Base-by-base conservation (phyloP, 2,113 vertebrate genomes). In the Zingel zingel region DNA sequence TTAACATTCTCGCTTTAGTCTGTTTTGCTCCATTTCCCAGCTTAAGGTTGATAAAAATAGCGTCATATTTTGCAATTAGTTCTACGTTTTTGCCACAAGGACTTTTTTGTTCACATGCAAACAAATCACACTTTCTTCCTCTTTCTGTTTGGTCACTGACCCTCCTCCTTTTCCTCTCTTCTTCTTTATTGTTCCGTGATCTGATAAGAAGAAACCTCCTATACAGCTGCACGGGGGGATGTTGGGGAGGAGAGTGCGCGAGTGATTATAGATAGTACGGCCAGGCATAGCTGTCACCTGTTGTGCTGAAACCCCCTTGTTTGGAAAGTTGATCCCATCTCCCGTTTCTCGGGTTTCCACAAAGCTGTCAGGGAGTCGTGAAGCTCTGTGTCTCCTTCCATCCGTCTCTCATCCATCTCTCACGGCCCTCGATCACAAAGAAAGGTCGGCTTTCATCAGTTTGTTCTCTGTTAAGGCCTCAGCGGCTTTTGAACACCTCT, bases 261-360 rank as follows among this genome's bases (percentile, higher is more conserved):
- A 25, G 59, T 61, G 71, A 8, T 39, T 30, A 61, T 59, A 61
- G 74, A 82, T 56, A 61, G 66, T 67, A 53, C 48, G 39, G 59
- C 67, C 57, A 65, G 69, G 21, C 83, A n/a, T 58, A 8, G 57
- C 87, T 11, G 27, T 91, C 89, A 92, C 93, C 91, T 89, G 89
- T 85, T 88, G 84, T 64, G 43, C 86, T 66, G 25, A 77, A 83
- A 77, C 59, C 76, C 61, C 82, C 77, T 77, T 69, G 86, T 91
- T 91, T 77, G 70, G 89, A 75, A 85, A 89, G 76, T 76, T 48
- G 81, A 89, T 75, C 74, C 66, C 53, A 12, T 84, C 88, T 85
- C 53, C 27, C 6, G 0, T 81, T 85, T 74, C 88, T 92, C 85
- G 15, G 65, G 76, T 91, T 91, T 91, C 91, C 70, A 63, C 88